These are phyloP conservation scores for Petrolisthes cinctipes DNA, from an alignment of 2,888 invertebrate genomes.

Conservation along the genomic window DNA sequence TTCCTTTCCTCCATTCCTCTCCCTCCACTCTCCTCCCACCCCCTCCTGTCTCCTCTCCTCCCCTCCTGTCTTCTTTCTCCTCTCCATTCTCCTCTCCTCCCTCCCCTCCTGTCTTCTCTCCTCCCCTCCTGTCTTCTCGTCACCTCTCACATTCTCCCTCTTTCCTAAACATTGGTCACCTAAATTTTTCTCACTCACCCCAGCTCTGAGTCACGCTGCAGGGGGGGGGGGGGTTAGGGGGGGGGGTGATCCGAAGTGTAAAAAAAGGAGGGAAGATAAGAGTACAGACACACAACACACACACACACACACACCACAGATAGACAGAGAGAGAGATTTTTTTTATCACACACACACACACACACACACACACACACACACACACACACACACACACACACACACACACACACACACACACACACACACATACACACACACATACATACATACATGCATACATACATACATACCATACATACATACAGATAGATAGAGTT, in stretches of 20 bases:
- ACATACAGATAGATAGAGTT: conserved; percentile 9
- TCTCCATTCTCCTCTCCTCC: neutral
- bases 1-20: neutral
- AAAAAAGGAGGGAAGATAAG: neutral
- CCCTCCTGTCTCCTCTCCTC: neutral
- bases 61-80: neutral
- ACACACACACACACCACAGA: neutral
- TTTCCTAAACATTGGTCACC: too few species aligned
- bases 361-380: conserved; percentile 12
- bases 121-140: neutral
- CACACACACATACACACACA: neutral
- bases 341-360: too few species aligned
- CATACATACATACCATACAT: neutral
- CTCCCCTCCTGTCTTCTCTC: neutral
- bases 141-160: too few species aligned
- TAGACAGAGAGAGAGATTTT: neutral
- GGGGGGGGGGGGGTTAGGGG: neutral
- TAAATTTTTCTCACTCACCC: too few species aligned
- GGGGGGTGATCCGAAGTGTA: neutral
- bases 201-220: neutral
- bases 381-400: neutral
- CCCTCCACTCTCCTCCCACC: neutral
- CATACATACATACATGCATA: neutral
- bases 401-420: neutral
- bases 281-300: neutral